These are phyloP conservation scores for Chaitophorus viminalis DNA, from an alignment of 2,888 invertebrate species.

Conservation along the genomic window DNA sequence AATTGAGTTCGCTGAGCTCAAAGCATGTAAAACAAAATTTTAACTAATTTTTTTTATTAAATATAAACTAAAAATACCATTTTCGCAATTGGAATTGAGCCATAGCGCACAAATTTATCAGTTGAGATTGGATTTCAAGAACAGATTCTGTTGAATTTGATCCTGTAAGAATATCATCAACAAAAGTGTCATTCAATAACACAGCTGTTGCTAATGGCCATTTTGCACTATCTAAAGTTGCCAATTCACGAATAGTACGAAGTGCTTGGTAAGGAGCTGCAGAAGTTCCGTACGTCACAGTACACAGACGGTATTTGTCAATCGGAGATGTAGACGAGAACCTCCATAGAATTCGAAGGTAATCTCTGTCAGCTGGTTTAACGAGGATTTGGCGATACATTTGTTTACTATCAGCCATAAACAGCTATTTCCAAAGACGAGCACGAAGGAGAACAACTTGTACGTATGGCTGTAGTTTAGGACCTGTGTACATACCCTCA, in stretches of 20 bases:
- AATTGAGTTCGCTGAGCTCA: too few species aligned
- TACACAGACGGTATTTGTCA: constrained; percentile 64
- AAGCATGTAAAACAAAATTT: too few species aligned
- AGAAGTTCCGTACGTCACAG: constrained; percentile 65
- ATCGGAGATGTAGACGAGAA: constrained; percentile 64
- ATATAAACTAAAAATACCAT: too few species aligned
- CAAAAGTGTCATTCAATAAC: not conserved
- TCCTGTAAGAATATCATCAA: not conserved
- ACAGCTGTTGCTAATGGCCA: not conserved
- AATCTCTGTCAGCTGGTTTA: constrained; percentile 63
- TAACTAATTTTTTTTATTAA: too few species aligned
- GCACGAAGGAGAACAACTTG: constrained; percentile 65
- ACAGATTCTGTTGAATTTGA: not conserved
- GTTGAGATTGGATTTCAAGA: not conserved
- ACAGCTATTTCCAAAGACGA: constrained; percentile 63
- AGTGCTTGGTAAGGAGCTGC: constrained; percentile 66
- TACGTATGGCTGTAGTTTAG: constrained; percentile 65
- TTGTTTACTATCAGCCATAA: constrained; percentile 65
- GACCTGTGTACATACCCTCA: constrained; percentile 64
- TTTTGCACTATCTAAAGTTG: not conserved
- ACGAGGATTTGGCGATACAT: constrained; percentile 66
- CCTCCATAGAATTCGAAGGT: constrained; percentile 66
- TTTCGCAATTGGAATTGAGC: not conserved
- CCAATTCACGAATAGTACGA: constrained; percentile 52
- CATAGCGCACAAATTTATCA: not conserved